Base-by-base conservation (phyloP, 1,140 invertebrate species). In the Sinella curviseta region DNA sequence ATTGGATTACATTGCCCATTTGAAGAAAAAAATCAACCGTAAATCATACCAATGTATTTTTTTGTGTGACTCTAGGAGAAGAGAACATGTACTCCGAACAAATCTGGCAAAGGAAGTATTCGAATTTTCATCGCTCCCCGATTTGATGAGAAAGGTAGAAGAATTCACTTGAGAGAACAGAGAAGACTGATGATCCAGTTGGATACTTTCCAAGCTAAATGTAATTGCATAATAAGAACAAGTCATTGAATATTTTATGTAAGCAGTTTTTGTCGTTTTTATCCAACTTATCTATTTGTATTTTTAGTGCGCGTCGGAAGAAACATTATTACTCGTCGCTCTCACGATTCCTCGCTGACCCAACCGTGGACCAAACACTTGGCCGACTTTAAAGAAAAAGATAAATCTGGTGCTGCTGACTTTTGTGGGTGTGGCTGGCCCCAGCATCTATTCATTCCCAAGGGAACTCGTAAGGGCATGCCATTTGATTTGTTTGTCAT, bases 291-390 rank as follows among this genome's bases (percentile, higher is more conserved):
- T 48, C 20, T 48, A 48, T 48, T 33, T 70, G 30, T 33, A 16
- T 4, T 84, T 85, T 17, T 85, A 92, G 91, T 93, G 81, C 88
- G 87, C 20, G 89, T 91, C 1, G 92, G 92, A 1, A 87, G 87
- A 60, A 93, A 92, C 81, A 90, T 86, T 0, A 89, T 94, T 36
- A 88, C 87, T 0, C 89, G 91, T 4, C 86, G 86, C n/a, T 92
- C 92, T 17, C 85, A 84, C 0, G 88, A 92, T 36, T 93, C 92
- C 0, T 90, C 91, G 0, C 90, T 94, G 1, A 93, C 92, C 0
- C 92, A 93, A 80, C 91, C 92, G 0, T 36, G 76, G 28, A 54
- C 76, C 3, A 74, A 70, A 0, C 75, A 31, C 16, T 84, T 85
- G 76, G 1, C 31, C 0, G 36, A 83, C 12, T 77, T 85, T 0